phyloP scores from a whole-genome alignment of 1,140 invertebrate genomes.

The Atta texana region DNA sequence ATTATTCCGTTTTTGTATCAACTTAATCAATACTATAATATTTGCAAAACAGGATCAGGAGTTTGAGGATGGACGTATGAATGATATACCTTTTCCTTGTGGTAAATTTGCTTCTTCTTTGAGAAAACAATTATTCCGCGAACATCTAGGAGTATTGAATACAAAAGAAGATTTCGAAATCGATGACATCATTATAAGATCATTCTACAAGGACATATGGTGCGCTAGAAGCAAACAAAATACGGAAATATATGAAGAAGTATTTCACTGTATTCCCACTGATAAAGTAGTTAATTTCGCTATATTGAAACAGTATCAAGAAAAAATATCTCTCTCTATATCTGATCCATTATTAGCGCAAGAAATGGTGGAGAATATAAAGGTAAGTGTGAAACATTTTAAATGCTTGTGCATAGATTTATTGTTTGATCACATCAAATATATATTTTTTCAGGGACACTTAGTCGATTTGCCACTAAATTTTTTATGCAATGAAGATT shows the following conservation, averaged over 20 bases:
- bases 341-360: conserved; percentile 90
- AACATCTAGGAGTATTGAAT: conserved; percentile 92
- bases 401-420: neutral
- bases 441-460: conserved; percentile 89
- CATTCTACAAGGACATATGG: conserved; percentile 95
- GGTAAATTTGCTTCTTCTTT: conserved; percentile 95
- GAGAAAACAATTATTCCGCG: conserved; percentile 94
- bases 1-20: neutral
- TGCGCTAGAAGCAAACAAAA: conserved; percentile 91
- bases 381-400: conserved; percentile 82
- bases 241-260: conserved; percentile 95
- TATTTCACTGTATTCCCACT: conserved; percentile 94
- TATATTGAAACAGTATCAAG: conserved; percentile 91
- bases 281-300: conserved; percentile 92
- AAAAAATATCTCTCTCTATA: conserved; percentile 88
- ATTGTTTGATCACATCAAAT: neutral
- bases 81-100: conserved; percentile 91
- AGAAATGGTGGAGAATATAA: conserved; percentile 90
- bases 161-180: conserved; percentile 87
- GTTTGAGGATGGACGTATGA: conserved; percentile 93
- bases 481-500: conserved; percentile 93
- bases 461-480: conserved; percentile 94
- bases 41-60: conserved; percentile 89
- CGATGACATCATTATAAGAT: conserved; percentile 91
- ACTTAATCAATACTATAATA: conserved; percentile 2